Conservation (phyloP, 2,797 vertebrate species). For the Picus viridis region DNA sequence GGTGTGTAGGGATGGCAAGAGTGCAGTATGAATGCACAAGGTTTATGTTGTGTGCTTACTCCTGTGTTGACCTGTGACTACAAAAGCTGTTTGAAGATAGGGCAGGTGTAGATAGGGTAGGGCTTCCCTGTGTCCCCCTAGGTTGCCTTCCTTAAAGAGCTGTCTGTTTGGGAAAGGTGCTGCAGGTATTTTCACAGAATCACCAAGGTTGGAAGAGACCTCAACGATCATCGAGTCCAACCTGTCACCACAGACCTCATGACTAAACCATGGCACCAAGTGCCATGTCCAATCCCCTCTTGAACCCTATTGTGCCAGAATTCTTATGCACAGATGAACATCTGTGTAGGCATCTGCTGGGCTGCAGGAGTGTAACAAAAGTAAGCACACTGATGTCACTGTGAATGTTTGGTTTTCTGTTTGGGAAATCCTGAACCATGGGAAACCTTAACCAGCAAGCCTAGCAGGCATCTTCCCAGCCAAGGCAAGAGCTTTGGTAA, state of each 20-base stretch:
- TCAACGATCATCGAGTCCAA: no score
- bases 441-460: background rate
- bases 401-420: rapidly evolving
- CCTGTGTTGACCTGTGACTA: background rate
- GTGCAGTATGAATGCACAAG: background rate
- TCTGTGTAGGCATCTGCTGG: rapidly evolving
- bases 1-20: background rate
- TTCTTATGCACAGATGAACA: background rate
- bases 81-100: rapidly evolving
- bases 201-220: no score
- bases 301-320: background rate
- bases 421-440: background rate
- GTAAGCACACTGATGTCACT: background rate
- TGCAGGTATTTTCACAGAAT: background rate
- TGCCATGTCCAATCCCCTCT: no score
- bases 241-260: no score
- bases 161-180: background rate
- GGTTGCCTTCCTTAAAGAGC: background rate
- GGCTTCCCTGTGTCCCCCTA: background rate
- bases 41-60: background rate
- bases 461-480: background rate
- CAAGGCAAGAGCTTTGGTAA: background rate
- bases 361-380: rapidly evolving
- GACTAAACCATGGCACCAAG: no score
- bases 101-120: rapidly evolving